Evolutionary conservation across 2,888 invertebrate species (phyloP), one percentile per base, ranked within the genome.

Genomic region (Oligia fasciuncula): DNA sequence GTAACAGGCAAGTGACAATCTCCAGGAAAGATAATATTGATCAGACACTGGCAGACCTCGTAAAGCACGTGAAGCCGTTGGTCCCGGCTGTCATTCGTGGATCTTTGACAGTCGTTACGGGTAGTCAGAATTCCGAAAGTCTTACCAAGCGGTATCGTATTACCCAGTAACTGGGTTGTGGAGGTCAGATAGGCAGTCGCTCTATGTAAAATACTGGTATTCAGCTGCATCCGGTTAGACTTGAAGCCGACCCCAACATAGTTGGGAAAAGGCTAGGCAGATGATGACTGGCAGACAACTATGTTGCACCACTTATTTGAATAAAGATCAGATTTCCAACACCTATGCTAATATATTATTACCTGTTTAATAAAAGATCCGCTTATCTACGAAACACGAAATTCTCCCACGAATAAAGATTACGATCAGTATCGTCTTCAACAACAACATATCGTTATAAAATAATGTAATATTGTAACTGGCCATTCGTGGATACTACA

Each of bases 381-480:
- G 14, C 75, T 68, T 84, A 49, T 72, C 72, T 74, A 67, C 46
- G 6, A 62, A 71, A 65, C 40, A 46, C 14, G 40, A 73, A 77
- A 63, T 71, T 57, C 66, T 79, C 65, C 54, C 67, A 81, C 79
- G 43, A 40, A 6, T 67, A 54, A 74, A 86, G 80, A 79, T 81
- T 71, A 85, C 65, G 57, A 90, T 76, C 87, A 73, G 81, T 80
- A 83, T 81, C 80, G 71, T 72, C 84, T 85, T 85, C 81, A 85
- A 85, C 79, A 74, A 80, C 63, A 88, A 86, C 81, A 81, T 88
- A 83, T 87, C 84, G 83, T 88, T 89, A 81, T 85, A 85, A 87
- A 81, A 90, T 85, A 85, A 85, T 84, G 76, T 91, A 90, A 90
- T 91, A 91, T 89, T 88, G 90, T 92, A 93, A 93, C 92, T 93